Conservation (phyloP, 2,888 invertebrate genomes). For the Heliconius ismenius region DNA sequence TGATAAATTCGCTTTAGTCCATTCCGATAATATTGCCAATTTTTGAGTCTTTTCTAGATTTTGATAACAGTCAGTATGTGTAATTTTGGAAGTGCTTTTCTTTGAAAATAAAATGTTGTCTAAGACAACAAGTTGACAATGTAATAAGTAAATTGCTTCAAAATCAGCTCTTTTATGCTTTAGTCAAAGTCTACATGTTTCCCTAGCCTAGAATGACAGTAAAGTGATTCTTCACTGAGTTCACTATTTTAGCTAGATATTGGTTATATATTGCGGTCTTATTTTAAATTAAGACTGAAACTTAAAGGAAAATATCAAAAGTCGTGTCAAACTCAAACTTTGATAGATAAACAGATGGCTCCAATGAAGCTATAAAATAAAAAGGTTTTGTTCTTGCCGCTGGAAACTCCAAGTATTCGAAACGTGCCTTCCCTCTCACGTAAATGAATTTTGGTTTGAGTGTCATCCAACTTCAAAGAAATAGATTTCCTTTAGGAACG, state of each 20-base stretch:
- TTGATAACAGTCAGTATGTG: not conserved
- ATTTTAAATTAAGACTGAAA: not conserved
- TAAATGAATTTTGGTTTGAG: conserved; percentile 10
- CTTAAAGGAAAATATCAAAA: not conserved
- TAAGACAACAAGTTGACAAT: too few species aligned
- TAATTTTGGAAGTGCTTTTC: too few species aligned
- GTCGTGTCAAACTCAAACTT: not conserved
- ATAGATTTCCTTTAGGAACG: not conserved
- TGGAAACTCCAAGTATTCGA: not conserved
- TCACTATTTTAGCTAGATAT: not conserved
- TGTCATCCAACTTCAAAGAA: not conserved
- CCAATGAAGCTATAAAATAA: conserved; percentile 1
- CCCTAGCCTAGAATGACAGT: too few species aligned
- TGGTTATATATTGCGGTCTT: not conserved
- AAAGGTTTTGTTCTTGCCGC: not conserved
- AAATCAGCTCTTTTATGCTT: too few species aligned
- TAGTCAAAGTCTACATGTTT: too few species aligned
- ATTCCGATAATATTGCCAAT: not conserved
- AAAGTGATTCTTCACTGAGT: too few species aligned
- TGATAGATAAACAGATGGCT: conserved; percentile 6
- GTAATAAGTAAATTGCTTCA: too few species aligned
- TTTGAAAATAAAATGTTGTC: too few species aligned
- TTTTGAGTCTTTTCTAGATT: not conserved
- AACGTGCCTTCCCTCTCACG: not conserved
- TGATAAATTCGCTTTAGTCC: conserved; percentile 14